Base-by-base conservation (phyloP, 2,113 vertebrate genomes). In the Nicator chloris region DNA sequence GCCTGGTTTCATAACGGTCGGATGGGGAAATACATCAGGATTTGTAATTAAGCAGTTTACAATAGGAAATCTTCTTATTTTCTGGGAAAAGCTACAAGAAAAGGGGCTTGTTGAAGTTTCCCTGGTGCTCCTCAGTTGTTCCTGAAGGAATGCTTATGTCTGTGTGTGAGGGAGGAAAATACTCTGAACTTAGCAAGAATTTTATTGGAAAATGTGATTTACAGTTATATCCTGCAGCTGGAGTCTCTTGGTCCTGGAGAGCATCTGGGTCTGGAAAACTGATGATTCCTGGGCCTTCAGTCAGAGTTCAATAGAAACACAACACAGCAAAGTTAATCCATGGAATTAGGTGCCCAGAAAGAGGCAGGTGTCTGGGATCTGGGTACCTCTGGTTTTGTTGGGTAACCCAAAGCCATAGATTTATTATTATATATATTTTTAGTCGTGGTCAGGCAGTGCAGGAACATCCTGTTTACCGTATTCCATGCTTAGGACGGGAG, bases 81-180 rank as follows among this genome's bases (percentile, higher is more conserved):
- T 79, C 50, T 65, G 66, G 47, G 27, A 73, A 42, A 79, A 33
- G 35, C 84, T 53, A 24, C 37, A 54, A 53, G 59, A 83, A 85
- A 31, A 54, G 40, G 45, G 50, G 21, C 47, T 77, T 24, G 37
- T 64, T 88, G 5, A 45, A 31, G 11, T 81, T 94, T 23, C 27
- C 9, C 8, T 60, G 42, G 42, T 14, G 15, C 18, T 42, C 4
- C 31, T 8, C 15, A 18, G 20, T 26, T 42, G 31, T n/a, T 91
- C 44, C 61, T 63, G 57, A 44, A 17, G 1, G 4, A 44, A 42
- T 11, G 30, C 45, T n/a, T 44, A 19, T 45, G n/a, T 21, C 45
- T 42, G 3, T 16, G 15, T 17, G 2, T 1, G 33, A 1, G 26
- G 7, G 28, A 2, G 1, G 1, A 0, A 13, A 39, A 40, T 31